Conservation (phyloP, 2,113 vertebrate species). For the Gracilinanus agilis region DNA sequence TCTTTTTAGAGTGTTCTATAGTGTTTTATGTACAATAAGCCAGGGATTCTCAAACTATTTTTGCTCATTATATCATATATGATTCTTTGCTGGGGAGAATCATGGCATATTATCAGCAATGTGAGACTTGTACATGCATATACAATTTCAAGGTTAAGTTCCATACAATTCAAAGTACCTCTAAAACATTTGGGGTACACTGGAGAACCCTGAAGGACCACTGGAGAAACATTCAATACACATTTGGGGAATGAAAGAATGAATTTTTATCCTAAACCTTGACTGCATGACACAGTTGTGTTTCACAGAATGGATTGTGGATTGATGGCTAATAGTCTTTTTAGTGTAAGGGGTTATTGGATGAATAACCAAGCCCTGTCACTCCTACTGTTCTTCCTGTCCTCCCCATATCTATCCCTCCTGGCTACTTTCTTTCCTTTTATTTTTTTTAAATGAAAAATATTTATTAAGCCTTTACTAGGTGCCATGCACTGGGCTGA, state of each 20-base stretch:
- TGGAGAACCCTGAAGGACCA: not conserved
- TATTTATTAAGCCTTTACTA: no score
- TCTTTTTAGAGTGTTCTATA: not conserved
- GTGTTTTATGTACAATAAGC: not conserved
- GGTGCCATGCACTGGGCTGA: no score
- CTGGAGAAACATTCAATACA: not conserved
- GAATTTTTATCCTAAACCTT: not conserved
- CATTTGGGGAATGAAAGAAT: not conserved
- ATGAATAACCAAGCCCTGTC: not conserved
- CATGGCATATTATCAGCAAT: not conserved
- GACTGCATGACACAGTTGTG: not conserved
- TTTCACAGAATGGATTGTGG: not conserved
- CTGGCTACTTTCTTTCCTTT: not conserved
- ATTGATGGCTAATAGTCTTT: not conserved
- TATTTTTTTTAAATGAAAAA: no score
- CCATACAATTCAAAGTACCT: not conserved
- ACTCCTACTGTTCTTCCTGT: not conserved
- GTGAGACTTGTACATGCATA: not conserved
- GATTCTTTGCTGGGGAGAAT: not conserved
- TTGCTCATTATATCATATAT: not conserved
- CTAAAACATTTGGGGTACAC: not conserved
- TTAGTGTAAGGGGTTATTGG: not conserved
- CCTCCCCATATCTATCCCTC: not conserved
- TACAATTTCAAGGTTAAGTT: not conserved
- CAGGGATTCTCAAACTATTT: not conserved